Evolutionary conservation across 2,797 vertebrate species (phyloP), one percentile per base, ranked within the genome.

Genomic region (Pterois miles): DNA sequence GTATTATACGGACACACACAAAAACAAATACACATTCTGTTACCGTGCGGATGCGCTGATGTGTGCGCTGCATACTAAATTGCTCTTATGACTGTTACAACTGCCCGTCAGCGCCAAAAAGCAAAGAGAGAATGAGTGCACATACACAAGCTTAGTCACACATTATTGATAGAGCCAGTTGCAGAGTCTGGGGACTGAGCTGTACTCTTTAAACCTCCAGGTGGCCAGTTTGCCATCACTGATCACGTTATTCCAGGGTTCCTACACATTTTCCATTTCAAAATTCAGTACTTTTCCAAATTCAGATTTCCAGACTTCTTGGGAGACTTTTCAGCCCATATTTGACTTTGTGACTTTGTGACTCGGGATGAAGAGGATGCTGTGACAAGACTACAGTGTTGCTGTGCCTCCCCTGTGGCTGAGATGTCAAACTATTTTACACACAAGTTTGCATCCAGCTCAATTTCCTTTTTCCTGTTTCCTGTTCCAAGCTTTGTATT

Each of bases 21-120:
- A 38, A 62, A 62, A 34, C 67, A 77, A 79, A 79, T 34, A 70
- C 63, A 70, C 65, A 76, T 57, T 75, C 57, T 72, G 38, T 70
- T 43, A 70, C 16, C 1, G 29, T 46, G 52, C 40, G 1, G 46
- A 74, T 68, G 65, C 29, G 31, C 50, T 52, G 53, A 29, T 38
- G 56, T 65, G 57, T 65, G 66, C 5, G 10, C 50, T 65, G 81
- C 46, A 74, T 79, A n/a, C 79, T 74, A 70, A 82, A 83, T 68
- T 82, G 38, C 33, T 65, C 71, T 79, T 65, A 77, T 63, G 62
- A 56, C 48, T 6, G 53, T 60, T 74, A 74, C 40, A 56, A 79
- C 60, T 79, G 59, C 62, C 63, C 80, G 75, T 67, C 71, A 43
- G 64, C 63, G 68, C 62, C 73, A 80, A 82, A 81, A 80, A 43